Evolutionary conservation across 2,888 invertebrate species (phyloP), one percentile per base, ranked within the genome.

Genomic region (Sesamia inferens): DNA sequence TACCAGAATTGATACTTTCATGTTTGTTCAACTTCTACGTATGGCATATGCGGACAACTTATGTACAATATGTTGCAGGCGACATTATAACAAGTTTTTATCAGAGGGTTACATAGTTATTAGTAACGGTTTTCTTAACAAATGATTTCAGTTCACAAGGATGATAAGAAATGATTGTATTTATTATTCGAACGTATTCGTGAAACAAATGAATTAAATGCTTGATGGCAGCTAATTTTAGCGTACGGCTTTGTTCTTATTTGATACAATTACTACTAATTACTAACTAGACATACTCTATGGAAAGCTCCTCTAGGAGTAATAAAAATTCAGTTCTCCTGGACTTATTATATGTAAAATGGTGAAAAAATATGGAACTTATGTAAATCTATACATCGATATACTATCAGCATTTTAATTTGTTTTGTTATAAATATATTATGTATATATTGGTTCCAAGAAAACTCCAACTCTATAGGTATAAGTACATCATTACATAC

Each of bases 1-100:
- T 75, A 75, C 75, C 75, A 68, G 22, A 57, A 62, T 62, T n/a
- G 58, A 68, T 13, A 68, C 13, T 58, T 58, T 71, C 79, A 79
- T 79, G 47, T 79, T 79, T 65, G 61, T 74, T 71, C 44, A 68
- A 61, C 54, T 68, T 16, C 57, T 62, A 68, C 22, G 64, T 71
- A 57, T 22, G 39, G 54, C 13, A 54, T 65, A 54, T 44, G 24
- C 42, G 22, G 31, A 24, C 67, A 74, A 68, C 19, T 67, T 64
- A 51, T 13, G 5, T 39, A 59, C 22, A 68, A 62, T 71, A 68
- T 68, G 24, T 63, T 67, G 54, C 13, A 66, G 44, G 19, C 22
- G n/a, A 39, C 14, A 67, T 55, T 67, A 51, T 57, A 68, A 76
- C 62, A 58, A 31, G 54, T 67, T 71, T 54, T 39, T 66, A 66